A percentile compares a stretch with the other conserved stretches of the same genome.
Evolutionary conservation across 2,888 invertebrate species (phyloP).

Genomic region (Troglohyphantes excavatus): DNA sequence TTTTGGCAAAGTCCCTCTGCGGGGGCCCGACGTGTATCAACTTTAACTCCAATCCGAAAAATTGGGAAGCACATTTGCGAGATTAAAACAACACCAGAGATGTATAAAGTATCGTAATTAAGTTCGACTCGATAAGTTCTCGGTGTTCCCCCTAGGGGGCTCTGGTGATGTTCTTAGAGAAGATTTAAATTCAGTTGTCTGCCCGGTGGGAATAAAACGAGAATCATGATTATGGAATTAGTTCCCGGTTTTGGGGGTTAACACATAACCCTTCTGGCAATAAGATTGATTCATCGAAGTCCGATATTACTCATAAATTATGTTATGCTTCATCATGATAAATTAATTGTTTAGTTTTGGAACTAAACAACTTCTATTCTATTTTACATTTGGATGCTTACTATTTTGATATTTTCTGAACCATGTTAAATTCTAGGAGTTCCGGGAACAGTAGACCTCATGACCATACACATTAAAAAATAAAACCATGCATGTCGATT

Average conservation of each 20-base stretch:
- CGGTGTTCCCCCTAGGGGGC: background rate
- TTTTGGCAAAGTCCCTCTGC: background rate
- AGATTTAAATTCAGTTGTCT: constrained; percentile 40
- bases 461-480: too few relatives aligned
- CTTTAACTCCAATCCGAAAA: constrained; percentile 32
- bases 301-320: background rate
- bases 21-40: background rate
- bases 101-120: constrained; percentile 39
- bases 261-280: background rate
- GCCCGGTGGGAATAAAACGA: background rate
- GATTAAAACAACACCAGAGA: constrained; percentile 67
- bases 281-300: background rate
- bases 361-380: too few relatives aligned
- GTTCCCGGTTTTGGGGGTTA: background rate
- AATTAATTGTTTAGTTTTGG: too few relatives aligned
- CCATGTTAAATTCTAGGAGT: too few relatives aligned
- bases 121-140: constrained; percentile 50
- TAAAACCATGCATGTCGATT: too few relatives aligned
- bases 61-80: constrained; percentile 18
- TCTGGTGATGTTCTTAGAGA: constrained; percentile 23
- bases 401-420: too few relatives aligned
- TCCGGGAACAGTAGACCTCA: too few relatives aligned
- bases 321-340: background rate
- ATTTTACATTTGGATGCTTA: too few relatives aligned
- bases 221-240: constrained; percentile 5